Conservation (phyloP, 1,140 invertebrate species). For the Asbolus verrucosus region DNA sequence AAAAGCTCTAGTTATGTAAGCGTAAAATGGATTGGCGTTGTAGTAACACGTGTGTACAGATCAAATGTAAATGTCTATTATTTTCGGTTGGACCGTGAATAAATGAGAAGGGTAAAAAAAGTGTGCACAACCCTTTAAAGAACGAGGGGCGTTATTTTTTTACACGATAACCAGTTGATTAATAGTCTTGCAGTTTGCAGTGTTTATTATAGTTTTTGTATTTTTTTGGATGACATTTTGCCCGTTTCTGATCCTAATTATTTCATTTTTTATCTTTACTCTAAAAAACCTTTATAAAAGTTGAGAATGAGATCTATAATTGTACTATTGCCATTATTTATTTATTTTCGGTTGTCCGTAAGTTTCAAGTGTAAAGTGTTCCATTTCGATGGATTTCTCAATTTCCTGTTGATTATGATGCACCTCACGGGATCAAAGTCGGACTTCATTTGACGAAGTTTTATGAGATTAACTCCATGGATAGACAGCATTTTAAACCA, state of each 20-base stretch:
- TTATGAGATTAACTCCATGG: no score
- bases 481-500: neutral
- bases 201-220: conserved; percentile 6
- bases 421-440: no score
- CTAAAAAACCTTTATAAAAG: no score
- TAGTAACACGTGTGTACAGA: conserved; percentile 28
- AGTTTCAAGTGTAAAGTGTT: no score
- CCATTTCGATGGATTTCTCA: no score
- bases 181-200: conserved; percentile 13
- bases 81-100: conserved; percentile 44
- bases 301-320: no score
- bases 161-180: conserved; percentile 38
- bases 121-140: conserved; percentile 17
- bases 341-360: no score
- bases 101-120: conserved; percentile 43
- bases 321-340: no score
- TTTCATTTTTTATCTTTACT: no score
- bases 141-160: conserved; percentile 39
- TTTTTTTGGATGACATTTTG: conserved; percentile 21
- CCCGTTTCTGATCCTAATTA: neutral
- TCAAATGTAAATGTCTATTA: conserved; percentile 29
- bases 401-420: no score
- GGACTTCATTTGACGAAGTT: no score
- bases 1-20: neutral
- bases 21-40: conserved; percentile 5